Evolutionary conservation across 2,888 invertebrate genomes (phyloP), one percentile per base, ranked within the genome.

Genomic region (Mechanitis messenoides): DNA sequence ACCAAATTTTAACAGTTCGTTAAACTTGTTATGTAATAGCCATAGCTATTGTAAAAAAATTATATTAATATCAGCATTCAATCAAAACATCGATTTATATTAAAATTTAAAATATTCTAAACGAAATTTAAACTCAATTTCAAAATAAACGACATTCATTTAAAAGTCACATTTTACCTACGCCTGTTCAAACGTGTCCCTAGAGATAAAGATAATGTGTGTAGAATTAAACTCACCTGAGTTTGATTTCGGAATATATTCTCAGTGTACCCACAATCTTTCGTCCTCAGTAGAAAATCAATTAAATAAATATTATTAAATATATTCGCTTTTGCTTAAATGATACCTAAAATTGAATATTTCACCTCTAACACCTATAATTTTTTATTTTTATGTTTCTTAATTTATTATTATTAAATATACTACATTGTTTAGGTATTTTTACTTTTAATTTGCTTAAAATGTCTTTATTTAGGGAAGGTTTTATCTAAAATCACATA

Each of bases 1-100:
- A 76, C 72, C 72, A 73, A 72, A 72, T 59, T 74, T 71, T 74
- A 69, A 68, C 72, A 75, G 82, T 80, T 78, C 79, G 70, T 60
- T 72, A 79, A 79, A 77, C 81, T 71, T 58, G 69, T 71, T 79
- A 66, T 53, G 59, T 65, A 65, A 63, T 66, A 58, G 64, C 45
- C 53, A 11, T 53, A 57, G 59, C 7, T 57, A 55, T 63, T 65
- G 7, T 38, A 38, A 38, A 38, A 38, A 38, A 38, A 38, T 7
- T 7, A 38, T 38, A 20, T 38, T 38, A 38, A 7, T 38, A 4
- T 38, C 7, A 38, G 4, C 1, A 38, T 38, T 38, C 20, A 20
- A 20, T 20, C 20, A 20, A 20, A 20, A 20, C 0, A 20, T 20
- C 1, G 20, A 20, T 20, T 20, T 20, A 20, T 20, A 20, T 20